Evolutionary conservation across 2,888 invertebrate species (phyloP), one percentile per base, ranked within the genome.

Genomic region (Octonoba sinensis): DNA sequence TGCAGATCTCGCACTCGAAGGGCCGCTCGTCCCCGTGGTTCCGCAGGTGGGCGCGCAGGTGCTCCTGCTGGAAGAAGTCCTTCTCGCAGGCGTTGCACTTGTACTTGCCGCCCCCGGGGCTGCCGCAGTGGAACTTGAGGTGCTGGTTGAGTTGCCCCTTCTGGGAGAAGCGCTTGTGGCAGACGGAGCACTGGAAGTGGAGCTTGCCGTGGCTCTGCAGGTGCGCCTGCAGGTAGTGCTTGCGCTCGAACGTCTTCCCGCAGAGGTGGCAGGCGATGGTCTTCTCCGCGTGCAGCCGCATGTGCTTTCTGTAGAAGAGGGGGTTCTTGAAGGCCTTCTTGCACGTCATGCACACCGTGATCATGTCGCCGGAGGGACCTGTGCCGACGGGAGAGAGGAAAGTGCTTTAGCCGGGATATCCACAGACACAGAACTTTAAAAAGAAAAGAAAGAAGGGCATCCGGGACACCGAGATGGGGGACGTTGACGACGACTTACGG

Each of bases 31-130:
- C 8, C 36, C 36, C 74, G 47, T 81, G 81, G n/a, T 81, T 67
- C 6, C 81, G 81, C 16, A 81, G 62, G 44, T 81, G 81, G n/a
- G 81, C 62, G 64, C 69, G 73, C n/a, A 81, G 18, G 44, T 74
- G 81, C 47, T 74, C 70, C 27, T 81, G 69, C 47, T 81, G 74
- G 16, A 20, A 70, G 46, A 82, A 75, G 51, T 75, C 75, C 54
- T 75, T 75, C 12, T 87, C 87, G 86, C 89, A 90, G 16, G 87
- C 78, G 4, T 86, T 69, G 60, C 85, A 85, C 22, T 76, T 82
- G 67, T 73, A 85, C 8, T 82, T 69, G 47, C 83, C 84, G n/a
- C n/a, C n/a, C n/a, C n/a, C n/a, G n/a, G n/a, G n/a, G n/a, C 79
- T 83, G n/a, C 67, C 67, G 13, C 78, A 56, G 54, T 85, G 85